Conservation (phyloP, 2,797 vertebrate species). For the Peromyscus eremicus region DNA sequence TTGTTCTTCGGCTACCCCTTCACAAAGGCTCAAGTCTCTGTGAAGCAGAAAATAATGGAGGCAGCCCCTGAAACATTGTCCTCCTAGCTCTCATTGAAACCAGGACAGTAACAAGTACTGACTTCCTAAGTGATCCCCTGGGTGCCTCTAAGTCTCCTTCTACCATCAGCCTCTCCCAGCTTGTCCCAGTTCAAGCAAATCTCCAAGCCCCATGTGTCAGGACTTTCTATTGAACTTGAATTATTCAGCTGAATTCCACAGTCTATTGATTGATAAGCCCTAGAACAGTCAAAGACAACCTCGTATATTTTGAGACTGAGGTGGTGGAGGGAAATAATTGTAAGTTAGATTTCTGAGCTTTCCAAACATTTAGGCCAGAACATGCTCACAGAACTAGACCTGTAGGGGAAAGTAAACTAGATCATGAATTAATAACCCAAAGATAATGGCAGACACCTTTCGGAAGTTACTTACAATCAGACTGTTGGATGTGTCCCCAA, state of each 20-base stretch:
- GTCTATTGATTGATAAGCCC: not conserved
- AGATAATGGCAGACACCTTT: conserved; percentile 30
- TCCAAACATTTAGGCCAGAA: not conserved
- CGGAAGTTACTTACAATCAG: conserved; percentile 24
- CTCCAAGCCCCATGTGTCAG: not conserved
- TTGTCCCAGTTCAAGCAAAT: not conserved
- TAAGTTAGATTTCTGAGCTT: not conserved
- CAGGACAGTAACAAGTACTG: not conserved
- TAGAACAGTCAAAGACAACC: not conserved
- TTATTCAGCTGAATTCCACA: not conserved
- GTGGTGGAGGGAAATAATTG: not conserved
- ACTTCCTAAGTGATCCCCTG: not conserved
- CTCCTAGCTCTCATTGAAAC: not conserved
- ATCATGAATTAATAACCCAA: conserved; percentile 64
- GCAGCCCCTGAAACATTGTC: not conserved
- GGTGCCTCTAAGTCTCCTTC: not conserved
- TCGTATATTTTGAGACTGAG: not conserved
- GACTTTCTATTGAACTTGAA: not conserved
- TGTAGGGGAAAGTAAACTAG: conserved; percentile 35
- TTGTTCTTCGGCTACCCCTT: not conserved
- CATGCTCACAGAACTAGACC: not conserved
- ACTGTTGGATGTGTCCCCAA: not conserved
- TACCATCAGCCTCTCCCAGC: not conserved
- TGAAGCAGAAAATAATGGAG: not conserved
- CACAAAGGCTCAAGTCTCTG: not conserved